Percentiles rank a stretch among this genome's conserved stretches.
These are phyloP conservation scores for Phyllotreta cruciferae DNA, from an alignment of 2,888 invertebrate genomes.

Conservation along the genomic window DNA sequence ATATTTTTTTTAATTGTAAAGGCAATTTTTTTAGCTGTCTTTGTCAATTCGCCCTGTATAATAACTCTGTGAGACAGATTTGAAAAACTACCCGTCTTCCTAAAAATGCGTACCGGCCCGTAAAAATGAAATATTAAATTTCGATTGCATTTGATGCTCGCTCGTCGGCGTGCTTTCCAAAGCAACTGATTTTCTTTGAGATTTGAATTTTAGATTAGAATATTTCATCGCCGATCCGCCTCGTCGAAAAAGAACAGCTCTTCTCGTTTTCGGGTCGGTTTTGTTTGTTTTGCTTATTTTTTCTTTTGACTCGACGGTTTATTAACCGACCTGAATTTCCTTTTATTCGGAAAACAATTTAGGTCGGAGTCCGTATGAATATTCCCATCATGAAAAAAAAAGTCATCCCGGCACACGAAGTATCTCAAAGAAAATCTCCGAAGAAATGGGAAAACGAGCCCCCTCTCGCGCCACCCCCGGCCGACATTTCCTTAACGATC, in stretches of 20 bases:
- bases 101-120: too few relatives aligned
- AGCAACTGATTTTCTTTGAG: conserved; percentile 1
- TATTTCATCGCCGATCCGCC: conserved; percentile 1
- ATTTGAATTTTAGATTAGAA: conserved; percentile 11
- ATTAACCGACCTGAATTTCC: too few relatives aligned
- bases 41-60: too few relatives aligned
- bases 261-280: not conserved
- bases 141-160: not conserved
- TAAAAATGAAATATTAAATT: conserved; percentile 8
- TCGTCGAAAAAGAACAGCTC: not conserved
- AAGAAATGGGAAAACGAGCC: not conserved
- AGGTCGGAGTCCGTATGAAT: too few relatives aligned
- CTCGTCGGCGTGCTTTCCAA: not conserved
- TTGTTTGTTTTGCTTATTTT: conserved; percentile 8
- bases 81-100: too few relatives aligned
- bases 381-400: too few relatives aligned
- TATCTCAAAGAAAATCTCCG: too few relatives aligned
- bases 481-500: conserved; percentile 19
- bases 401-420: too few relatives aligned
- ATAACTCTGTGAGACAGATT: too few relatives aligned
- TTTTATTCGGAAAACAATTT: too few relatives aligned
- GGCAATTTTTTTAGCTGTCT: too few relatives aligned
- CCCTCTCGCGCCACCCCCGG: not conserved
- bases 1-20: too few relatives aligned
- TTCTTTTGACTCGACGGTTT: not conserved